Evolutionary conservation across 2,113 vertebrate species (phyloP).

Genomic region (Turdus rufiventris): DNA sequence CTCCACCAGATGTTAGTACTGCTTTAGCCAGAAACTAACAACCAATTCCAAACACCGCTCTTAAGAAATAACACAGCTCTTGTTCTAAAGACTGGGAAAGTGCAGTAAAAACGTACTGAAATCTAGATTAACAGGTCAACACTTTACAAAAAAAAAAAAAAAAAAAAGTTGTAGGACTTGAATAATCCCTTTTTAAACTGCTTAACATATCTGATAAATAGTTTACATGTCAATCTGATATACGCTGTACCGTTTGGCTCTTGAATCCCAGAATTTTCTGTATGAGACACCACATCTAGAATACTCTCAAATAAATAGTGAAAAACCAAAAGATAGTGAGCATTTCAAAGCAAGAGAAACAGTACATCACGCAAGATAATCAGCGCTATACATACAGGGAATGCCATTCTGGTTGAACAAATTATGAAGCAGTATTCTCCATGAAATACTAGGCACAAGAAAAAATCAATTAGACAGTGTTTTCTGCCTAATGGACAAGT

Average conservation of each 20-base stretch:
- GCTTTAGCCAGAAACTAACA: constrained; percentile 34
- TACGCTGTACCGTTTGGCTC: constrained; percentile 25
- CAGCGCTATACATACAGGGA: constrained; percentile 57
- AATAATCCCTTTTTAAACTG: constrained; percentile 60
- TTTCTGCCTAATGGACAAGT: constrained; percentile 61
- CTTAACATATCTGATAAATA: constrained; percentile 50
- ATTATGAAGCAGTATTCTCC: constrained; percentile 58
- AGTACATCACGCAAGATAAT: constrained; percentile 60
- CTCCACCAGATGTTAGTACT: constrained; percentile 14
- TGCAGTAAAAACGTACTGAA: not conserved
- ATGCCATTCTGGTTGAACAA: constrained; percentile 48
- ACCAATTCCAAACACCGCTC: not conserved
- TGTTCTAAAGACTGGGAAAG: constrained; percentile 34
- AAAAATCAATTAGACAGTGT: constrained; percentile 62
- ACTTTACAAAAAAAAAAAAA: constrained; percentile 28
- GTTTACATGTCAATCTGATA: constrained; percentile 21
- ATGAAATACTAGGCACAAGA: constrained; percentile 69
- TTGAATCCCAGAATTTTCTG: constrained; percentile 1
- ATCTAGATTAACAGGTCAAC: constrained; percentile 32
- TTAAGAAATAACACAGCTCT: constrained; percentile 13
- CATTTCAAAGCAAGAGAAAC: constrained; percentile 63
- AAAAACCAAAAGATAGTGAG: constrained; percentile 18
- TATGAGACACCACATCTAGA: constrained; percentile 16
- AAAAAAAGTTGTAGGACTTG: constrained; percentile 4
- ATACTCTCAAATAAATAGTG: constrained; percentile 70